Evolutionary conservation across 2,888 invertebrate genomes (phyloP).

Genomic region (Sussaba pulchella): DNA sequence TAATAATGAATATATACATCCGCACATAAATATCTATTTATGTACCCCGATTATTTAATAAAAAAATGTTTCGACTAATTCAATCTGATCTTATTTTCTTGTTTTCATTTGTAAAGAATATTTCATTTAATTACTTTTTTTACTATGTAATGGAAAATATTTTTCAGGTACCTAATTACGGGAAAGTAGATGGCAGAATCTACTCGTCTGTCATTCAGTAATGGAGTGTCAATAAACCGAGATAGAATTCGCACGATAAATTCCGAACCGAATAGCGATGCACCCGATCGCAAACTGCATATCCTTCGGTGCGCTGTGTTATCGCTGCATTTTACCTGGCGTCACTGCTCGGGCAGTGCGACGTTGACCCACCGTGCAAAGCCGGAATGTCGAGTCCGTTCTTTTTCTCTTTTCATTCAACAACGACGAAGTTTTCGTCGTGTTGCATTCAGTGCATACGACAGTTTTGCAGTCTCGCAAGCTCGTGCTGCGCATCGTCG

Average conservation of each 20-base stretch:
- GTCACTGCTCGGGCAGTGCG: conserved; percentile 25
- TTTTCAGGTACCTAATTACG: too few relatives aligned
- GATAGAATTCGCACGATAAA: conserved; percentile 60
- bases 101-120: too few relatives aligned
- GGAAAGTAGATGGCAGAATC: too few relatives aligned
- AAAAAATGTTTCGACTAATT: too few relatives aligned
- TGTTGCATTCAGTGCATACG: conserved; percentile 27
- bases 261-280: conserved; percentile 58
- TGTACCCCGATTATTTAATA: too few relatives aligned
- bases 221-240: too few relatives aligned
- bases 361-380: conserved; percentile 22
- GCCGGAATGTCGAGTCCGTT: conserved; percentile 20
- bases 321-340: conserved; percentile 51
- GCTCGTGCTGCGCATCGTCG: conserved; percentile 7
- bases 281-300: conserved; percentile 30
- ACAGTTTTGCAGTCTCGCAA: conserved; percentile 18
- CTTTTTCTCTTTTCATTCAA: conserved; percentile 36
- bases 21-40: too few relatives aligned
- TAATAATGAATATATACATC: too few relatives aligned
- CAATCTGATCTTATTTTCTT: too few relatives aligned
- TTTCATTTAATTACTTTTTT: too few relatives aligned
- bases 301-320: conserved; percentile 59
- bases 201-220: too few relatives aligned
- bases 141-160: too few relatives aligned
- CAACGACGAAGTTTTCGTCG: conserved; percentile 12